These are phyloP conservation scores for Sarotherodon lohbergeri DNA, from an alignment of 2,113 vertebrate genomes.

Conservation along the genomic window DNA sequence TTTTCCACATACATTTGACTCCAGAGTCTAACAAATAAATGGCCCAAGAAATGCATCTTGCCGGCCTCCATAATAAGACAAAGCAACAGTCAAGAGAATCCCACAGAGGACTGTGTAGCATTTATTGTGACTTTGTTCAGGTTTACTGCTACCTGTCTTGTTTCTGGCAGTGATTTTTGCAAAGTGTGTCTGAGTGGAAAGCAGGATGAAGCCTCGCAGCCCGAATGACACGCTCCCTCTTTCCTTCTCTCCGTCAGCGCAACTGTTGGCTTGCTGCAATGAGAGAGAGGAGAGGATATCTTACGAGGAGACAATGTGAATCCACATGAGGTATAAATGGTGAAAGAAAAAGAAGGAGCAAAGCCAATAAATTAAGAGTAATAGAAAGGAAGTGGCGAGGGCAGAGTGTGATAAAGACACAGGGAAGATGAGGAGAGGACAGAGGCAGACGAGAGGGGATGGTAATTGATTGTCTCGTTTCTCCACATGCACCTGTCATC, in stretches of 20 bases:
- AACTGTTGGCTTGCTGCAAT: constrained; percentile 21
- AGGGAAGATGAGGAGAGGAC: constrained; percentile 9
- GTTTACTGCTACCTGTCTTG: background rate
- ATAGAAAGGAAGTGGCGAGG: background rate
- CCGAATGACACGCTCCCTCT: background rate
- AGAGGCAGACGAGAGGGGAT: background rate
- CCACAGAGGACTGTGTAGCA: background rate
- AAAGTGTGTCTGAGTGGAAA: background rate
- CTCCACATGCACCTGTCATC: constrained; percentile 51
- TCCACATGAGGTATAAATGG: background rate
- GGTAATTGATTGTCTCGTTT: constrained; percentile 61
- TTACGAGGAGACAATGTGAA: background rate
- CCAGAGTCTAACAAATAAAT: background rate
- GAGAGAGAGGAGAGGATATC: background rate
- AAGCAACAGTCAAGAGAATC: background rate
- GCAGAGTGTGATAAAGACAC: constrained; percentile 8
- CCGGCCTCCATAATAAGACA: background rate
- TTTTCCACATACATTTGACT: constrained; percentile 4
- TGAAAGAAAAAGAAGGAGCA: background rate
- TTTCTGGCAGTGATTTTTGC: background rate
- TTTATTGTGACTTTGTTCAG: background rate
- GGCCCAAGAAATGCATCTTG: background rate
- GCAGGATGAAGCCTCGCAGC: background rate
- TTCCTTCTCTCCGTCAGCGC: background rate
- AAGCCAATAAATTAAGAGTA: background rate